phyloP scores from a whole-genome alignment of 2,797 vertebrate species.

The Eulemur mongoz region DNA sequence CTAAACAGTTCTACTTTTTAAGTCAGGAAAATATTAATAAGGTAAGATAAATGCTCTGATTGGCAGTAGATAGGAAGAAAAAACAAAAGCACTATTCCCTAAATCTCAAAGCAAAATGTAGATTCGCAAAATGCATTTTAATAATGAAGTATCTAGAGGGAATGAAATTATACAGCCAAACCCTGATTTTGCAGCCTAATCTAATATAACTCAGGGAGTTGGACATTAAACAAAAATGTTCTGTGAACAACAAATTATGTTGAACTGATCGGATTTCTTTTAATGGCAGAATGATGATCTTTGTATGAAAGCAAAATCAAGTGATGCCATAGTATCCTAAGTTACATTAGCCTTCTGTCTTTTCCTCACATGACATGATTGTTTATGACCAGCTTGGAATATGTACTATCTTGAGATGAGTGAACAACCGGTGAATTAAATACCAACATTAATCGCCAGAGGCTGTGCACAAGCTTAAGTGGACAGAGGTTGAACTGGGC shows the following conservation, averaged over 20 bases:
- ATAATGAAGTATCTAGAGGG: background rate
- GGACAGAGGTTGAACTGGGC: background rate
- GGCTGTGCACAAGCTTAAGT: background rate
- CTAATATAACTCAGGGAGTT: background rate
- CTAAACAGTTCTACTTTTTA: background rate
- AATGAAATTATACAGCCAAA: background rate
- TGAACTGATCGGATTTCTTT: background rate
- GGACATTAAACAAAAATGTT: background rate
- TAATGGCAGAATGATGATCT: background rate
- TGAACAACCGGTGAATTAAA: background rate
- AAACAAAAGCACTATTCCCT: background rate
- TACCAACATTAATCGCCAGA: background rate
- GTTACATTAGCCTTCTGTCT: background rate
- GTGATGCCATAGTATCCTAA: background rate
- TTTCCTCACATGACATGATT: background rate
- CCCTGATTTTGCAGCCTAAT: background rate
- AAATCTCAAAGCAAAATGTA: background rate
- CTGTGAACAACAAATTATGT: background rate
- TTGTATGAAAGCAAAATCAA: conserved; percentile 5
- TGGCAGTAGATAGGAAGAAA: background rate
- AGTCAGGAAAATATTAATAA: background rate
- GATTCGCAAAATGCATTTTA: background rate
- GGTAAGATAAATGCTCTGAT: background rate
- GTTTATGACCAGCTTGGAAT: background rate
- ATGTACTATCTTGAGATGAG: background rate